phyloP scores from a whole-genome alignment of 2,888 invertebrate genomes.

The Achlya flavicornis region DNA sequence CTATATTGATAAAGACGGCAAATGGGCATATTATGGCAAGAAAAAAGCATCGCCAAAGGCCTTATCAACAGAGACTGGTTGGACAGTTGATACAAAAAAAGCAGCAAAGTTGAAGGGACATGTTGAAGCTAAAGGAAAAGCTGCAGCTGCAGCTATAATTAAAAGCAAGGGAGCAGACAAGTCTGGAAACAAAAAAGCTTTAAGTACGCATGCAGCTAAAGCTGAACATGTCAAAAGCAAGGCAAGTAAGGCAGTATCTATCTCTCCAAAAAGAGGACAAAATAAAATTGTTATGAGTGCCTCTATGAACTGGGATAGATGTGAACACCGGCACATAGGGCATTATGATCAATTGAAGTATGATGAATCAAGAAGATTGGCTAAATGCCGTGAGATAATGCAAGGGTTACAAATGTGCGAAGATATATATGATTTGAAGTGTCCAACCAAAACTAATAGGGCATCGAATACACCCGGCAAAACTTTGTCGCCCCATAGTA shows the following conservation, averaged over 20 bases:
- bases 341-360: slow-evolving; percentile 25
- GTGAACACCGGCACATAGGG: slow-evolving; percentile 23
- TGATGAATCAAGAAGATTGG: slow-evolving; percentile 53
- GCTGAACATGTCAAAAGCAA: slow-evolving; percentile 30
- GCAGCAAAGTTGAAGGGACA: slow-evolving; percentile 12
- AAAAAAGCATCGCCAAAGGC: slow-evolving; percentile 19
- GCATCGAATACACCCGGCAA: slow-evolving; percentile 67
- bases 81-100: slow-evolving; percentile 37
- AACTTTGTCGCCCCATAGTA: slow-evolving; percentile 40
- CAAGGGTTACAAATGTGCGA: slow-evolving; percentile 59
- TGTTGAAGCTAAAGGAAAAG: slow-evolving; percentile 35
- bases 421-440: slow-evolving; percentile 54
- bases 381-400: slow-evolving; percentile 70
- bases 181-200: neutral
- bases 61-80: slow-evolving; percentile 43
- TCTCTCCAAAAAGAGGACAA: slow-evolving; percentile 42
- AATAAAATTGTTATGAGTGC: slow-evolving; percentile 58
- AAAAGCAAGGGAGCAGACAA: slow-evolving; percentile 36
- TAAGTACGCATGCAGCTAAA: slow-evolving; percentile 20
- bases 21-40: slow-evolving; percentile 69
- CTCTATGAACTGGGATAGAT: slow-evolving; percentile 48
- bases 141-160: slow-evolving; percentile 1
- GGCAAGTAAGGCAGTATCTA: slow-evolving; percentile 39
- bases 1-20: slow-evolving; percentile 69
- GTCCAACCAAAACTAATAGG: slow-evolving; percentile 58